phyloP scores from a whole-genome alignment of 2,888 invertebrate species.

The Elysia crispata region DNA sequence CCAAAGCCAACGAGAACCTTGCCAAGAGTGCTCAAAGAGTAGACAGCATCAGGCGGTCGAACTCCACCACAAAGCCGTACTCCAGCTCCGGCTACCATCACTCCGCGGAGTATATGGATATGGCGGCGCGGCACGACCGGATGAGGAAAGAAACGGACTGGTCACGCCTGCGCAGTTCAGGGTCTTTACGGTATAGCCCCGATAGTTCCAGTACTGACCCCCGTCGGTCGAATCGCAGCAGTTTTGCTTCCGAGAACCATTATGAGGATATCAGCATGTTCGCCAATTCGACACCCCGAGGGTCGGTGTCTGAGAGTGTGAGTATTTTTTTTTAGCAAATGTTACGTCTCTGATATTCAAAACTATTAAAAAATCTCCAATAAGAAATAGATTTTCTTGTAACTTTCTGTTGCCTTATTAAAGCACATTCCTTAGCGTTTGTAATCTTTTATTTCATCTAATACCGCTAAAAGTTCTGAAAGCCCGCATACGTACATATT shows the following conservation, averaged over 20 bases:
- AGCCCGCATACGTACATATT: too few relatives aligned
- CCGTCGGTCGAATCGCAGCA: conserved; percentile 53
- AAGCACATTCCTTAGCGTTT: too few relatives aligned
- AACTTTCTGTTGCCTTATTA: too few relatives aligned
- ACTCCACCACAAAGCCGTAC: conserved; percentile 55
- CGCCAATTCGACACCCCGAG: conserved; percentile 47
- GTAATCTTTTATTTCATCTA: too few relatives aligned
- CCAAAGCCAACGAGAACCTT: conserved; percentile 53
- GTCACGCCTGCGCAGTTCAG: conserved; percentile 65
- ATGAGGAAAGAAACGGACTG: conserved; percentile 66
- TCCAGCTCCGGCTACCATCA: conserved; percentile 47
- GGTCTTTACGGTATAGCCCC: conserved; percentile 52
- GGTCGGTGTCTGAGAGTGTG: conserved; percentile 45
- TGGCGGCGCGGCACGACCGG: conserved; percentile 56
- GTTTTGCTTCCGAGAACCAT: conserved; percentile 54
- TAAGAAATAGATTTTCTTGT: too few relatives aligned
- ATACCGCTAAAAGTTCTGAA: too few relatives aligned
- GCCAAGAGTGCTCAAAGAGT: conserved; percentile 60
- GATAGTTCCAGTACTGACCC: conserved; percentile 11
- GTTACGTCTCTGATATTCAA: too few relatives aligned
- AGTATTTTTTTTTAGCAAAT: too few relatives aligned
- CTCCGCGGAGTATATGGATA: conserved; percentile 66
- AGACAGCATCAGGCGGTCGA: conserved; percentile 66
- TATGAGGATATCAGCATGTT: conserved; percentile 58
- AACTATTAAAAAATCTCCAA: too few relatives aligned